Conservation (phyloP, 1,140 invertebrate genomes). For the Caenorhabditis elegans region WBcel235 BX284605.5:16817001-16817500, state of each 20-base stretch:
- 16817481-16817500: not conserved
- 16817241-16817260: conserved; percentile 37
- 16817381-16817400: conserved; percentile 15
- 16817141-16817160: too few relatives aligned
- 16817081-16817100: too few relatives aligned
- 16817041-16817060: too few relatives aligned
- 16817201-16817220: conserved; percentile 46
- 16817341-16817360: conserved; percentile 10
- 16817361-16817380: conserved; percentile 5
- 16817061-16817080: too few relatives aligned
- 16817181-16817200: conserved; percentile 43
- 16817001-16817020: too few relatives aligned
- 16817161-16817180: conserved; percentile 43
- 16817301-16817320: too few relatives aligned
- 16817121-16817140: too few relatives aligned
- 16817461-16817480: not conserved
- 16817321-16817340: conserved; percentile 24
- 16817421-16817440: conserved; percentile 14
- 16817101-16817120: too few relatives aligned
- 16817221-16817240: conserved; percentile 41
- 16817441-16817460: not conserved
- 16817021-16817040: too few relatives aligned
- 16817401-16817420: conserved; percentile 27
- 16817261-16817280: conserved; percentile 21
- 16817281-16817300: conserved; percentile 39